Evolutionary conservation across 2,113 vertebrate genomes (phyloP).

Genomic region (Saccopteryx leptura): DNA sequence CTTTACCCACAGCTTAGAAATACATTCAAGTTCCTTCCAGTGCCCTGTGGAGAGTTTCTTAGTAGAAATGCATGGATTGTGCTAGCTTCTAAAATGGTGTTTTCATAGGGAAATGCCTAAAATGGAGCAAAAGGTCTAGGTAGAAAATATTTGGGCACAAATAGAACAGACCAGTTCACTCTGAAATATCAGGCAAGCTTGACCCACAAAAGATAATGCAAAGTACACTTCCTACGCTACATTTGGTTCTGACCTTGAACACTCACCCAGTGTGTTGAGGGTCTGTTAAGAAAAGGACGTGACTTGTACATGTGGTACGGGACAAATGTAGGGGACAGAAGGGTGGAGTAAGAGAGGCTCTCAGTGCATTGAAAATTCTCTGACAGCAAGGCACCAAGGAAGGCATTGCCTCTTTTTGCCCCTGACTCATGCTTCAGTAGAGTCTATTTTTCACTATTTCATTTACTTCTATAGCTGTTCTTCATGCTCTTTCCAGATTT

Average conservation of each 20-base stretch:
- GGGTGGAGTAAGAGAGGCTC: neutral
- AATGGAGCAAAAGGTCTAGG: neutral
- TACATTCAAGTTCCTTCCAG: neutral
- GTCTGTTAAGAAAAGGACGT: neutral
- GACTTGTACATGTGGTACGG: neutral
- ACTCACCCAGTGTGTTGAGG: neutral
- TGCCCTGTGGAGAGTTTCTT: constrained; percentile 60
- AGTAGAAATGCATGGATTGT: constrained; percentile 43
- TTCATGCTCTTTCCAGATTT: neutral
- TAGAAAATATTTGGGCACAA: constrained; percentile 1
- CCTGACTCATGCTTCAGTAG: neutral
- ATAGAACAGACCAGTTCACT: neutral
- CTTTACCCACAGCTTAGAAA: constrained; percentile 62
- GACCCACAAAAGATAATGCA: neutral
- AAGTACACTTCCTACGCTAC: neutral
- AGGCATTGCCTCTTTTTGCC: accelerated
- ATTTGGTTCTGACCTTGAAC: neutral
- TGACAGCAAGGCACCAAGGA: accelerated
- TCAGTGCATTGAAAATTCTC: neutral
- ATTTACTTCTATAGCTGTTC: neutral
- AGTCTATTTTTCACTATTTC: neutral
- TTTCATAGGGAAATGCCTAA: constrained; percentile 20
- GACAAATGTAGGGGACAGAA: neutral
- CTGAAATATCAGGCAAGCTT: neutral
- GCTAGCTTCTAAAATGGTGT: neutral